These are phyloP conservation scores for Lathronympha strigana DNA, from an alignment of 2,888 invertebrate genomes.

Conservation along the genomic window DNA sequence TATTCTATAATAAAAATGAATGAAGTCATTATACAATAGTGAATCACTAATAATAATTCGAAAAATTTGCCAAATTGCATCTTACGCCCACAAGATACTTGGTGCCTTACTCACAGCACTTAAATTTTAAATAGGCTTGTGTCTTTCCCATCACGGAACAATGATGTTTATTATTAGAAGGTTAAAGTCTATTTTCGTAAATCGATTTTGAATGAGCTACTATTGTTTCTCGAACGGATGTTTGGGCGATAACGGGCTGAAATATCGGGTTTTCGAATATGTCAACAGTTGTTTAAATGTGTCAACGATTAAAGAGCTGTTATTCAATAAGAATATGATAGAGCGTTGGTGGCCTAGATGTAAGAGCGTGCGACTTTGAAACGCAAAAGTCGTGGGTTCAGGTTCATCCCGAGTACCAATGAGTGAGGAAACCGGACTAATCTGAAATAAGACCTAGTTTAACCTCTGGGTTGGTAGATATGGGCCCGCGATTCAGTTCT, in stretches of 20 bases:
- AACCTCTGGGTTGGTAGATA: too few species aligned
- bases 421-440: too few species aligned
- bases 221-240: constrained; percentile 34
- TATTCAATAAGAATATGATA: not conserved
- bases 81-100: constrained; percentile 33
- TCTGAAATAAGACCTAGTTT: too few species aligned
- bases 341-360: too few species aligned
- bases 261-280: constrained; percentile 5
- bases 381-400: too few species aligned
- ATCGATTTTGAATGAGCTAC: not conserved
- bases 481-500: too few species aligned
- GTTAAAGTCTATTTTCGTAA: not conserved
- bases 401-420: too few species aligned
- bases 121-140: not conserved
- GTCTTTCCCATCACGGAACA: not conserved
- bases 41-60: constrained; percentile 17
- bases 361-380: too few species aligned
- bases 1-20: constrained; percentile 2
- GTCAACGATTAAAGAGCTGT: not conserved
- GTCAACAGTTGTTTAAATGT: constrained; percentile 1
- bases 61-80: constrained; percentile 27
- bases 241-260: constrained; percentile 9
- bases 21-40: constrained; percentile 13
- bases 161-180: not conserved
- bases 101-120: constrained; percentile 17